Conservation (phyloP, 2,797 vertebrate genomes). For the Manis crassicaudata region DNA sequence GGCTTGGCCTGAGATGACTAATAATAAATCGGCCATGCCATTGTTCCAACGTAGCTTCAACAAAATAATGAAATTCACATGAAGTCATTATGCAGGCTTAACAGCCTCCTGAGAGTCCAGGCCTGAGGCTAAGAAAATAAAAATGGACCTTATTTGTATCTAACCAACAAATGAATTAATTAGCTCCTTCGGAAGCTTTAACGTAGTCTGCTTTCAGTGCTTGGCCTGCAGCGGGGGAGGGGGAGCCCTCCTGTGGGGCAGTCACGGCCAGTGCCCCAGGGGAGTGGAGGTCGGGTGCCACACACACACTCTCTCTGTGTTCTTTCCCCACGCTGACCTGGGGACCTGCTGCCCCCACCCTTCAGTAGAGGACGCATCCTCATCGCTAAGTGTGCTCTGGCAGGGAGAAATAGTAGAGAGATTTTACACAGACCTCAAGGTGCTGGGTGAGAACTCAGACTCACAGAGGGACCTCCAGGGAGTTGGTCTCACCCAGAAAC, state of each 20-base stretch:
- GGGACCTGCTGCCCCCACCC: background rate
- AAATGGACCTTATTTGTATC: slow-evolving; percentile 22
- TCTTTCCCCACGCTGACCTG: background rate
- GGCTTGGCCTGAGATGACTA: background rate
- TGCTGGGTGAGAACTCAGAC: background rate
- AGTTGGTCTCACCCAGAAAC: background rate
- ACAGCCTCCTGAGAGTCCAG: background rate
- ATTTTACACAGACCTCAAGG: background rate
- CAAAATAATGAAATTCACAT: slow-evolving; percentile 53
- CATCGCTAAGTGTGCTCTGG: background rate
- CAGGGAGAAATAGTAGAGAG: background rate
- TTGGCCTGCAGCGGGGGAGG: background rate
- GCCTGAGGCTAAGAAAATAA: slow-evolving; percentile 63
- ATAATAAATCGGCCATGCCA: slow-evolving; percentile 1
- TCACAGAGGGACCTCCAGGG: background rate
- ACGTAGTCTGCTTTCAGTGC: background rate
- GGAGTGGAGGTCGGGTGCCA: background rate
- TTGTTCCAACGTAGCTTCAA: background rate
- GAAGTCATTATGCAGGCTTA: slow-evolving; percentile 40
- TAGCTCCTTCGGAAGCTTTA: background rate
- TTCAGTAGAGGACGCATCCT: background rate
- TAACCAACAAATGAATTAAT: slow-evolving; percentile 47
- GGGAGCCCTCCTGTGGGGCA: background rate
- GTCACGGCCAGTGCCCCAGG: background rate
- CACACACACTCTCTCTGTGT: rapidly evolving